Evolutionary conservation across 2,888 invertebrate species (phyloP).

Genomic region (Achlya flavicornis): DNA sequence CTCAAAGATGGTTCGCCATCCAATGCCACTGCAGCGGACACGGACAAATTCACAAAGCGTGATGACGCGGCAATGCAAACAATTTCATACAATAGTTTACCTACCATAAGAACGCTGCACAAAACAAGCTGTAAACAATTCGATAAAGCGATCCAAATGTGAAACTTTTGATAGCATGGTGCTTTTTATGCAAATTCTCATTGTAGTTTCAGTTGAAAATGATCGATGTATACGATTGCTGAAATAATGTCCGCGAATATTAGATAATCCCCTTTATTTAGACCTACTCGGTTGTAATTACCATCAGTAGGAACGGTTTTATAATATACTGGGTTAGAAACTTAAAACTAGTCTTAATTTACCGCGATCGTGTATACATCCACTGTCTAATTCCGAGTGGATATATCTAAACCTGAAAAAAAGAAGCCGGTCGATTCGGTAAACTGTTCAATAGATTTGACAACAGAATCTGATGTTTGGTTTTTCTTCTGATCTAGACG

Average conservation of each 20-base stretch:
- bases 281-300: neutral
- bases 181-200: slow-evolving; percentile 52
- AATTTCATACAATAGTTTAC: slow-evolving; percentile 20
- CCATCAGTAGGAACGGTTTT: no score
- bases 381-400: no score
- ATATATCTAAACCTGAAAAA: no score
- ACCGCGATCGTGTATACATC: no score
- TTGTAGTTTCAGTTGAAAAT: slow-evolving; percentile 20
- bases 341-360: no score
- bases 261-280: neutral
- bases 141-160: slow-evolving; percentile 30
- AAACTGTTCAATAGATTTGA: no score
- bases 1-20: slow-evolving; percentile 43
- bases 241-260: neutral
- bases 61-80: slow-evolving; percentile 41
- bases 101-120: slow-evolving; percentile 32
- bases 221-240: neutral
- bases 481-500: neutral
- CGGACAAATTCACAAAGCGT: slow-evolving; percentile 23
- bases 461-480: no score
- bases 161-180: slow-evolving; percentile 44
- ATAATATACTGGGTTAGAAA: no score
- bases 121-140: slow-evolving; percentile 39
- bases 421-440: no score
- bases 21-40: slow-evolving; percentile 38